Conservation (phyloP, 2,113 vertebrate species). For the Erythrocercus mccallii region DNA sequence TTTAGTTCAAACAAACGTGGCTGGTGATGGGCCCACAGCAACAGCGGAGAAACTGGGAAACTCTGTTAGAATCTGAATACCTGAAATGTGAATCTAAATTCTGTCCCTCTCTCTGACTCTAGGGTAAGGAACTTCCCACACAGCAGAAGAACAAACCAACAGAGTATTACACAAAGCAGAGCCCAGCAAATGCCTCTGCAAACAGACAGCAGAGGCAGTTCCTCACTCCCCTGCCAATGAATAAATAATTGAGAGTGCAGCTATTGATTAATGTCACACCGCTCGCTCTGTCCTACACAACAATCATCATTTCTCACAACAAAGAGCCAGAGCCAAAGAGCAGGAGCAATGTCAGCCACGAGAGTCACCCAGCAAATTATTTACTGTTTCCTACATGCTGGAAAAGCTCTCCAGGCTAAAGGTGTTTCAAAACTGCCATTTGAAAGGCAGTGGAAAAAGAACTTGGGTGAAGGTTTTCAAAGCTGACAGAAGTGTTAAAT, state of each 20-base stretch:
- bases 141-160: background rate
- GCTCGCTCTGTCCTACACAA: background rate
- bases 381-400: slow-evolving; percentile 39
- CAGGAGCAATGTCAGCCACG: slow-evolving; percentile 39
- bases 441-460: slow-evolving; percentile 7
- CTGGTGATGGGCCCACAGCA: background rate
- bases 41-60: background rate
- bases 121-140: background rate
- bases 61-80: background rate
- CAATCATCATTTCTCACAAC: slow-evolving; percentile 33
- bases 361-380: slow-evolving; percentile 55
- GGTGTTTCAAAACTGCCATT: slow-evolving; percentile 17
- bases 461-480: background rate
- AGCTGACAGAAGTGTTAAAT: background rate
- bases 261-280: slow-evolving; percentile 59
- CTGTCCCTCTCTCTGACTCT: background rate
- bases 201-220: background rate
- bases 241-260: slow-evolving; percentile 51
- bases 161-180: background rate
- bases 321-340: slow-evolving; percentile 50
- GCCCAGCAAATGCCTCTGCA: background rate
- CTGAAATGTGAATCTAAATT: background rate
- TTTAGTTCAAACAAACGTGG: rapidly evolving
- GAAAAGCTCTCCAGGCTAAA: slow-evolving; percentile 42
- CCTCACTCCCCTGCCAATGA: slow-evolving; percentile 33